Conservation (phyloP, 2,113 vertebrate species). For the Mesitornis unicolor region DNA sequence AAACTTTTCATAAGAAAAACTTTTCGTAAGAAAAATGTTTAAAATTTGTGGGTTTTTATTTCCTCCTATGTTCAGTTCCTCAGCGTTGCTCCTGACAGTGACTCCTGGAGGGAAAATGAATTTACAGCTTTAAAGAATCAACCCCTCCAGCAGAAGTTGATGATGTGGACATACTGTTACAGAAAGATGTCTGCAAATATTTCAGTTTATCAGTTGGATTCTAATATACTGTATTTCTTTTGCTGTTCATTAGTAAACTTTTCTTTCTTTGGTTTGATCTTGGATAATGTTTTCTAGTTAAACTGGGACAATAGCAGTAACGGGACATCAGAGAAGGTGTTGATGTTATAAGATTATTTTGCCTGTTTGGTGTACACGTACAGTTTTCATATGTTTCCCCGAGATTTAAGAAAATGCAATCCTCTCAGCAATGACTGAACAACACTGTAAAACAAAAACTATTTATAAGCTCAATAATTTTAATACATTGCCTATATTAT, state of each 20-base stretch:
- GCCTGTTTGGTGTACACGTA: background rate
- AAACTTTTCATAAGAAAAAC: background rate
- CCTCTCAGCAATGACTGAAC: background rate
- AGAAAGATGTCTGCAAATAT: background rate
- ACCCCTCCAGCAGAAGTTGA: background rate
- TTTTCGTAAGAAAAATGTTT: too few relatives aligned
- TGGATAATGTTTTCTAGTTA: background rate
- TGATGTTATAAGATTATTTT: background rate
- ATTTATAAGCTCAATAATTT: background rate
- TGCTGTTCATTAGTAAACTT: background rate
- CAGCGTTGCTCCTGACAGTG: background rate
- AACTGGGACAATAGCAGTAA: background rate
- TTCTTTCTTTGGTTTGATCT: background rate
- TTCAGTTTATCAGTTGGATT: background rate
- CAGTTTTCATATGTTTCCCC: background rate
- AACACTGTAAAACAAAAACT: background rate
- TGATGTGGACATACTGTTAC: background rate
- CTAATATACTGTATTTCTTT: background rate
- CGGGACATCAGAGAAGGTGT: background rate
- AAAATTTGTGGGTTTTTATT: too few relatives aligned
- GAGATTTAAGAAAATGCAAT: background rate
- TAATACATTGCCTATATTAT: background rate
- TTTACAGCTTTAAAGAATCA: background rate
- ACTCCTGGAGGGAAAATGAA: background rate
- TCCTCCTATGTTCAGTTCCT: background rate